Conservation (phyloP, 2,797 vertebrate genomes). For the Tamandua tetradactyla region DNA sequence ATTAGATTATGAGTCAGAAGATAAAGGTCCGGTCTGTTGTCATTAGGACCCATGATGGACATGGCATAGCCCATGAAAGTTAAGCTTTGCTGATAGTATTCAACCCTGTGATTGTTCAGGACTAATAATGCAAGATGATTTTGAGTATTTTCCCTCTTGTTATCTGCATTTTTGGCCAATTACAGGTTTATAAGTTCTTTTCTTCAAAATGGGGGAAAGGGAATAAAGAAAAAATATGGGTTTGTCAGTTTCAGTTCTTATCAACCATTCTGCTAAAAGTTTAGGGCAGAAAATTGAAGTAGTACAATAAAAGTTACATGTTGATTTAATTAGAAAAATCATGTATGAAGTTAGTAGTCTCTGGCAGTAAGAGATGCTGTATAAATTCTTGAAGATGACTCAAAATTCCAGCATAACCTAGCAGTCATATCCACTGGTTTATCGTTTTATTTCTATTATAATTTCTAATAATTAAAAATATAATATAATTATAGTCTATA, state of each 20-base stretch:
- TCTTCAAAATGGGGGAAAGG: constrained; percentile 16
- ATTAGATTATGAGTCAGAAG: background rate
- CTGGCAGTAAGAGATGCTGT: background rate
- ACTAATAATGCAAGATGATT: background rate
- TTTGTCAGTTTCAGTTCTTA: constrained; percentile 26
- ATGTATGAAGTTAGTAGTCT: background rate
- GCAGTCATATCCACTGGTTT: background rate
- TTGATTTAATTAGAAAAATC: background rate
- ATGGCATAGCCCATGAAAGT: background rate
- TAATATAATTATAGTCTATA: no score
- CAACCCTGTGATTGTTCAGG: background rate
- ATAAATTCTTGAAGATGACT: background rate
- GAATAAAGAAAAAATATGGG: background rate
- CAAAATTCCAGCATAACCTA: background rate
- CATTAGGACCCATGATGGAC: background rate
- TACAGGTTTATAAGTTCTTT: background rate
- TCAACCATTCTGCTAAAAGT: background rate
- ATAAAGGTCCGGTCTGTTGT: background rate
- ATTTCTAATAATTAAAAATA: no score
- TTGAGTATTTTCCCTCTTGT: background rate
- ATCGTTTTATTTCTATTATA: no score
- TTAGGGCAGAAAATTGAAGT: background rate
- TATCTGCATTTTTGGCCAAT: constrained; percentile 11
- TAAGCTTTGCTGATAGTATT: background rate
- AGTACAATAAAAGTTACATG: background rate